Percentiles rank a stretch among this genome's conserved stretches.
These are phyloP conservation scores for Crepidodera aurea DNA, from an alignment of 2,888 invertebrate species.

Conservation along the genomic window DNA sequence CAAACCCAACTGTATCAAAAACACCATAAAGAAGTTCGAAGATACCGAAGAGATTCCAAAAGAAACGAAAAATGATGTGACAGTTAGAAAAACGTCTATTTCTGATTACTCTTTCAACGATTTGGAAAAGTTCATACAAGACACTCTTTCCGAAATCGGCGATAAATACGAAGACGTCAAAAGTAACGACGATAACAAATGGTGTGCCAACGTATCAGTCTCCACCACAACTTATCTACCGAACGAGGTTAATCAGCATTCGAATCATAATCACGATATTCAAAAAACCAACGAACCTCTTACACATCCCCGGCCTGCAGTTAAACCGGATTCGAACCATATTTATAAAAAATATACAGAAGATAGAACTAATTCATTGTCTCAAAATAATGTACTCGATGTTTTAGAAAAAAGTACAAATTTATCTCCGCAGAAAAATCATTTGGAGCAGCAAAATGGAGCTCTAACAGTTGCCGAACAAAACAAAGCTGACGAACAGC, in stretches of 20 bases:
- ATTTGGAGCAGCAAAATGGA: no score
- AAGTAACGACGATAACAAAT: slow-evolving; percentile 35
- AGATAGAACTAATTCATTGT: no score
- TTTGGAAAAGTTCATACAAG: slow-evolving; percentile 49
- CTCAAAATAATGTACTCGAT: no score
- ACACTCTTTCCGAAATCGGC: slow-evolving; percentile 44
- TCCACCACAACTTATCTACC: slow-evolving; percentile 46
- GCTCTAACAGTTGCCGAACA: no score
- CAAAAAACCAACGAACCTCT: no score
- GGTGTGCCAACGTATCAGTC: slow-evolving; percentile 52
- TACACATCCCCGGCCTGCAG: no score
- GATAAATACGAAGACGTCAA: slow-evolving; percentile 36
- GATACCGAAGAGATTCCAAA: slow-evolving; percentile 34
- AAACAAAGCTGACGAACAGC: no score
- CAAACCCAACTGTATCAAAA: slow-evolving; percentile 39
- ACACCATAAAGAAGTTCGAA: slow-evolving; percentile 45
- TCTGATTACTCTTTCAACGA: slow-evolving; percentile 46
- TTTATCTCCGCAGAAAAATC: no score
- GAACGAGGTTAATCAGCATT: background rate
- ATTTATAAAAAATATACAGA: no score
- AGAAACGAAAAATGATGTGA: slow-evolving; percentile 25
- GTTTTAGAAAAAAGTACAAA: no score
- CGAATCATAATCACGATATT: no score
- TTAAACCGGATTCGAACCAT: background rate
- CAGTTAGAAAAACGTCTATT: slow-evolving; percentile 24